These are phyloP conservation scores for Lepus europaeus DNA, from an alignment of 2,113 vertebrate species.

Conservation along the genomic window DNA sequence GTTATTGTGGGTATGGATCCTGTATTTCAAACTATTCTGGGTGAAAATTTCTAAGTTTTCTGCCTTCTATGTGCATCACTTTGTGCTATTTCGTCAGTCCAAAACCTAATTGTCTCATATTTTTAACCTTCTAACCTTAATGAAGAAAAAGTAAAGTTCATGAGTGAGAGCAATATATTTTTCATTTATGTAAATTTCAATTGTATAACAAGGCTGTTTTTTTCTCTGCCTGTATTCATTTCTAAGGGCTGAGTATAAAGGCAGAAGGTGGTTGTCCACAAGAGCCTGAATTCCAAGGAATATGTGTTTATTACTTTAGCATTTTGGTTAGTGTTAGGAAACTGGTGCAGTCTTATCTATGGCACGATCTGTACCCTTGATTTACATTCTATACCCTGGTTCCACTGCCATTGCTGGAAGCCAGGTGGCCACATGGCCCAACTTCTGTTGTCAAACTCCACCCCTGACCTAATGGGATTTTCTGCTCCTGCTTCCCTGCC, in stretches of 20 bases:
- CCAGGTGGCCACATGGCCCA: too few species aligned
- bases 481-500: too few species aligned
- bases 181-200: not conserved
- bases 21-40: not conserved
- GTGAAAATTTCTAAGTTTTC: not conserved
- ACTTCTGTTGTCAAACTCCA: too few species aligned
- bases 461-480: too few species aligned
- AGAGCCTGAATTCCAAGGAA: fast-evolving
- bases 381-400: too few species aligned
- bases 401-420: too few species aligned
- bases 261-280: not conserved
- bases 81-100: not conserved
- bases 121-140: not conserved
- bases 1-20: not conserved
- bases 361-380: too few species aligned
- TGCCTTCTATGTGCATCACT: not conserved
- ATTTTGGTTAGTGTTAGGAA: not conserved
- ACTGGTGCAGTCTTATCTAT: too few species aligned
- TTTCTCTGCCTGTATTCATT: not conserved
- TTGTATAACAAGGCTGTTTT: not conserved
- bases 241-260: not conserved
- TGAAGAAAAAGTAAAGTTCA: not conserved
- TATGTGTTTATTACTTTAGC: not conserved
- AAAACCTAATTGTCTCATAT: not conserved
- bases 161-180: not conserved